phyloP scores from a whole-genome alignment of 2,113 vertebrate genomes.

The Ceratotherium simum region DNA sequence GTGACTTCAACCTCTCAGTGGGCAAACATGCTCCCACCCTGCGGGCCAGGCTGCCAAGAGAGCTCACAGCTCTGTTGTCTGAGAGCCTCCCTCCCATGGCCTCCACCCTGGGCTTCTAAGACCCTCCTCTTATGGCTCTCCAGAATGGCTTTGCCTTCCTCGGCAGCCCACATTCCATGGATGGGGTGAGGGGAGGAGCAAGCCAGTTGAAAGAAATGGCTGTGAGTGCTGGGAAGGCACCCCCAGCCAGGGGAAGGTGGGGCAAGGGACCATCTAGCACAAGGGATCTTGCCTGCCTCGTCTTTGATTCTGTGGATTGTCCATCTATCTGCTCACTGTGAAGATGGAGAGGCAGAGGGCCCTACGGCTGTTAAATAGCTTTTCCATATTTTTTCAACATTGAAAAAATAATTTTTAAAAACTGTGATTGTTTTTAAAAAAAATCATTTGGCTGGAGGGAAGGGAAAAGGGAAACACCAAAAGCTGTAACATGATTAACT shows the following conservation, averaged over 20 bases:
- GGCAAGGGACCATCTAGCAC: constrained; percentile 55
- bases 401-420: constrained; percentile 83
- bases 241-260: background rate
- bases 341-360: constrained; percentile 78
- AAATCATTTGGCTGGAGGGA: constrained; percentile 85
- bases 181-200: background rate
- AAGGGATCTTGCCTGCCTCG: constrained; percentile 53
- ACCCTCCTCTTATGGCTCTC: background rate
- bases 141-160: constrained; percentile 46
- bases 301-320: constrained; percentile 54
- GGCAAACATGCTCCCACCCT: background rate
- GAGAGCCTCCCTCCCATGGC: background rate
- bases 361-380: constrained; percentile 79
- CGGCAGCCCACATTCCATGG: constrained; percentile 13
- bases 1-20: constrained; percentile 71
- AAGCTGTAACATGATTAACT: constrained; percentile 88
- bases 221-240: background rate
- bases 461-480: constrained; percentile 87
- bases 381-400: constrained; percentile 78
- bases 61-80: background rate
- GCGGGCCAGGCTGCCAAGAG: background rate
- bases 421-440: constrained; percentile 78
- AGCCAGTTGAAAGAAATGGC: background rate
- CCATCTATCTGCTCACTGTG: constrained; percentile 77
- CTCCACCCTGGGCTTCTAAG: background rate